Evolutionary conservation across 2,113 vertebrate genomes (phyloP), one percentile per base, ranked within the genome.

Genomic region (Cromileptes altivelis): DNA sequence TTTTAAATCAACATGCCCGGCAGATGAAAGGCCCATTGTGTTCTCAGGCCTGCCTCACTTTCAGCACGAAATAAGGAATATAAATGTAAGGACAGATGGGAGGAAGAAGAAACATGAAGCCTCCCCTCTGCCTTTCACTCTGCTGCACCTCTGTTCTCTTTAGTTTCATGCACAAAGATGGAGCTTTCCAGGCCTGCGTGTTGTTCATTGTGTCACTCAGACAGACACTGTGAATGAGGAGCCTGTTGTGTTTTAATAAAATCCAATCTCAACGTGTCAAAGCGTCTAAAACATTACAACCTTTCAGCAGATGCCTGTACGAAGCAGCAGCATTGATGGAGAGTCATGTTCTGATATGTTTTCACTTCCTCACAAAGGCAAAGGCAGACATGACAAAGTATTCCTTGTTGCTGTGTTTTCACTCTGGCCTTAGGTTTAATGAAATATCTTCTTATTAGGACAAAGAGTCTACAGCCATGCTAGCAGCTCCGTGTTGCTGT

Each of bases 1-100:
- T 82, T 80, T 80, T 21, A 55, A 73, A 80, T 85, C 57, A 76
- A 60, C 70, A 73, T 57, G 33, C 3, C 17, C 49, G 13, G 42
- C 52, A 10, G 30, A 70, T 25, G 33, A 75, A 53, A 60, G 60
- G 61, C 55, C 60, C 49, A 40, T 58, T 70, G 52, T 63, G 15
- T 40, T 30, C 49, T 60, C 37, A 9, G 3, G 47, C 52, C 58
- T 12, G 10, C 27, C 40, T 50, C n/a, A 37, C 33, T 10, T 4
- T 71, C 55, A 12, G 12, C 11, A 45, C 12, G 42, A 61, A 81
- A 74, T 56, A 52, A 40, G 15, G 14, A 70, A 85, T 68, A 75
- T 62, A 61, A 67, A 78, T 85, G 64, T n/a, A 60, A n/a, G 9
- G 33, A 21, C 72, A 57, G n/a, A 61, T 61, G 0, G 23, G n/a